Evolutionary conservation across 30 jellyfish, hydroid and myxozoan genomes (phyloP).

Genomic region (Pseudorhiza aurosa): DNA sequence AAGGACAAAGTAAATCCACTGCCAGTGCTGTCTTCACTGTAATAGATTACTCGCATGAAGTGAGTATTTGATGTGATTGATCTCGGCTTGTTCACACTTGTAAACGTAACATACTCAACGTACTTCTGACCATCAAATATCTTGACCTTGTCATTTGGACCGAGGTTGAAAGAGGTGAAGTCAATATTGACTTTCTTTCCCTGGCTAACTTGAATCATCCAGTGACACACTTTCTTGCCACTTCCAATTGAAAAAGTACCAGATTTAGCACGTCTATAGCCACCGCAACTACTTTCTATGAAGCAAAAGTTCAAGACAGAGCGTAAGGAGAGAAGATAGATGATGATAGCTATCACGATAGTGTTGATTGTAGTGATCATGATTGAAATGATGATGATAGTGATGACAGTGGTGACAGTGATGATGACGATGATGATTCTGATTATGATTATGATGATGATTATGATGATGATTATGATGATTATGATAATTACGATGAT

Average conservation of each 20-base stretch:
- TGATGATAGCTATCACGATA: not conserved
- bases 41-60: conserved; percentile 73
- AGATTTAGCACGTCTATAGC: conserved; percentile 23
- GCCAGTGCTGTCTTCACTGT: conserved; percentile 60
- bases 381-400: not conserved
- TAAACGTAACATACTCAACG: conserved; percentile 82
- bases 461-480: not conserved
- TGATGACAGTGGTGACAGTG: not conserved
- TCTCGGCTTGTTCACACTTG: conserved; percentile 66
- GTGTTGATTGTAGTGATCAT: not conserved
- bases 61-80: conserved; percentile 77
- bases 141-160: conserved; percentile 54
- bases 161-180: conserved; percentile 50
- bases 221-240: conserved; percentile 77
- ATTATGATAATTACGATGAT: not conserved
- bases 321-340: not conserved
- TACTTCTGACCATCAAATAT: conserved; percentile 77
- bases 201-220: conserved; percentile 86
- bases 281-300: conserved; percentile 34
- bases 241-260: conserved; percentile 62
- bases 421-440: not conserved
- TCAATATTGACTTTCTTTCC: conserved; percentile 82
- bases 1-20: conserved; percentile 61
- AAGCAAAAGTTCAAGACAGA: too few species aligned
- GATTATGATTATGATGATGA: not conserved